Percentiles rank a stretch among this genome's conserved stretches.
Evolutionary conservation across 2,113 vertebrate species (phyloP).

Genomic region (Grammomys surdaster): DNA sequence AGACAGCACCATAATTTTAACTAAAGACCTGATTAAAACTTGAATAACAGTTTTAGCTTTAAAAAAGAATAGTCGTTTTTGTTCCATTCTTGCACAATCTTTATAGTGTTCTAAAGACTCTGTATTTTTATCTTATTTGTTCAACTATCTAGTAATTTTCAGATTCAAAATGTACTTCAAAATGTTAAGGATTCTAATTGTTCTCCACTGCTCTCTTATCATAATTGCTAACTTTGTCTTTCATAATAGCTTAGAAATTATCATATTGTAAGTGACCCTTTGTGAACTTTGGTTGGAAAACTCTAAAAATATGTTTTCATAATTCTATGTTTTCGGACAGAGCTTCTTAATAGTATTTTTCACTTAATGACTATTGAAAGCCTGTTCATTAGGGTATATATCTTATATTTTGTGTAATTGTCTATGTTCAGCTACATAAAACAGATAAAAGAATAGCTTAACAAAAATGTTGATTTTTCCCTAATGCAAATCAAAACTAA

Average conservation of each 20-base stretch:
- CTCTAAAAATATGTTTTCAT: neutral
- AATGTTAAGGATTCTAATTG: neutral
- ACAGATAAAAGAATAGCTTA: neutral
- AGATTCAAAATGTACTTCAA: neutral
- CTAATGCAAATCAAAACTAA: neutral
- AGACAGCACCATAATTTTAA: neutral
- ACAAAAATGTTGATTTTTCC: neutral
- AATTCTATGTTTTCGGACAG: neutral
- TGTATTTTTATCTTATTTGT: neutral
- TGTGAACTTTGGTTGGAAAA: neutral
- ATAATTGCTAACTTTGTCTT: neutral
- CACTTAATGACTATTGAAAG: neutral
- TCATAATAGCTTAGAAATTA: neutral
- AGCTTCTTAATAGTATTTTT: neutral
- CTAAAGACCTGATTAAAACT: neutral
- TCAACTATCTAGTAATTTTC: neutral
- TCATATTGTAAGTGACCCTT: neutral
- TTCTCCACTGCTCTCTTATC: neutral
- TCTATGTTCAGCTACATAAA: neutral
- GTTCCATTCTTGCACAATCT: neutral
- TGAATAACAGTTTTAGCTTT: neutral
- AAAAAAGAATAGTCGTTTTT: neutral
- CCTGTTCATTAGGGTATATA: neutral
- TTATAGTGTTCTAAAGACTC: neutral
- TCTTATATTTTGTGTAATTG: neutral